Percentiles rank a stretch among this genome's conserved stretches.
Evolutionary conservation across 2,888 invertebrate species (phyloP).

Genomic region (Geotrupes spiniger): DNA sequence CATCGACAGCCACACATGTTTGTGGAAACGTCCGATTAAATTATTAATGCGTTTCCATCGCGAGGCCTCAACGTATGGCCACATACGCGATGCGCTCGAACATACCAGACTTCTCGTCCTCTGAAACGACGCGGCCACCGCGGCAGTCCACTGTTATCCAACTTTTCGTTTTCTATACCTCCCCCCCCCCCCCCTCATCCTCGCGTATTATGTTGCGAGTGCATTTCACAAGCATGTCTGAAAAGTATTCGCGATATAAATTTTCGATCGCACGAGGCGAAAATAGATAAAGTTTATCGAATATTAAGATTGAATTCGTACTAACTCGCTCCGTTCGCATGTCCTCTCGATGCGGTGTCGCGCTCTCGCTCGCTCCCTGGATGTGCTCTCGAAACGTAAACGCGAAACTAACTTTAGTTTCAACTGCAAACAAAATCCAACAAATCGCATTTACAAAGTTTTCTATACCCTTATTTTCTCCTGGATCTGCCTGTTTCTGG

Average conservation of each 20-base stretch:
- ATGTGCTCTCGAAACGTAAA: conserved; percentile 32
- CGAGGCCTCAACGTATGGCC: background rate
- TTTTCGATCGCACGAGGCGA: conserved; percentile 3
- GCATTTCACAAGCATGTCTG: conserved; percentile 2
- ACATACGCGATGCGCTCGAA: conserved; percentile 1
- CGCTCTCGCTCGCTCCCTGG: conserved; percentile 15
- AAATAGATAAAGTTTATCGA: conserved; percentile 19
- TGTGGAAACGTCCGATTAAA: too few relatives aligned
- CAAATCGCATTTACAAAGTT: conserved; percentile 47
- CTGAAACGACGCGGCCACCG: conserved; percentile 2
- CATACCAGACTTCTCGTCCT: conserved; percentile 1
- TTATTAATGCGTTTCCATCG: too few relatives aligned
- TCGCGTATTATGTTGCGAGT: background rate
- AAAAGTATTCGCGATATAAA: conserved; percentile 4
- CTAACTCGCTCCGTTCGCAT: conserved; percentile 4
- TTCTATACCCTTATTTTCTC: conserved; percentile 41
- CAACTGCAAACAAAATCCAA: conserved; percentile 44
- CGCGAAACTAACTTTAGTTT: conserved; percentile 36
- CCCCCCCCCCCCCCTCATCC: background rate
- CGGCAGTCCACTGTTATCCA: conserved; percentile 4
- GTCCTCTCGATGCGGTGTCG: background rate
- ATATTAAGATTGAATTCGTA: conserved; percentile 23
- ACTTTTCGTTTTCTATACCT: background rate
- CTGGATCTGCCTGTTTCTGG: conserved; percentile 17
- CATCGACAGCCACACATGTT: too few relatives aligned